Percentiles rank a stretch among this genome's conserved stretches.
These are phyloP conservation scores for Anableps anableps DNA, from an alignment of 2,797 vertebrate species.

Conservation along the genomic window DNA sequence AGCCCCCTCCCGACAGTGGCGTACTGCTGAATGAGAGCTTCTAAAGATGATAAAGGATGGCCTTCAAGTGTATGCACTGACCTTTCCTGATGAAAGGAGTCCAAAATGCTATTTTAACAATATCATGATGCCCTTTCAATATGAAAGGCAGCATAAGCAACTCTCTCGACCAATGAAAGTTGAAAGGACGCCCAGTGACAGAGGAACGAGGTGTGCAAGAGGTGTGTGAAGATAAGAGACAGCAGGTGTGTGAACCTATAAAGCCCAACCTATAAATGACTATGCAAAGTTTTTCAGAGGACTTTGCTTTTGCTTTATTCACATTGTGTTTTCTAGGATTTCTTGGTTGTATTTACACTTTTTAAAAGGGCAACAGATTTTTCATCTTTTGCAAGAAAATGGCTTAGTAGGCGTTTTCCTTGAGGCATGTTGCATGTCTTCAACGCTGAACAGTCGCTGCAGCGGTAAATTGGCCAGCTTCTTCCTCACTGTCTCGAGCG, in stretches of 20 bases:
- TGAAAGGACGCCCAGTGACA: conserved; percentile 49
- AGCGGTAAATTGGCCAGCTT: neutral
- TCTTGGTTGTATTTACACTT: neutral
- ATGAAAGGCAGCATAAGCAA: conserved; percentile 77
- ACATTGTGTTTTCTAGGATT: neutral
- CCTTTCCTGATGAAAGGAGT: conserved; percentile 84
- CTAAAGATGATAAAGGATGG: conserved; percentile 74
- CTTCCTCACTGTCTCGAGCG: too few species aligned
- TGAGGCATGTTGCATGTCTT: neutral
- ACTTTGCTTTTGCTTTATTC: neutral
- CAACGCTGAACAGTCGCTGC: neutral
- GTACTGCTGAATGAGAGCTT: conserved; percentile 67
- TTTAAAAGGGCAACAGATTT: neutral
- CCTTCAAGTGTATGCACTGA: conserved; percentile 82
- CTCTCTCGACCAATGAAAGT: conserved; percentile 62
- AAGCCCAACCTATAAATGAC: conserved; percentile 39
- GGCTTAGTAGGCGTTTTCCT: neutral
- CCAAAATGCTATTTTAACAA: conserved; percentile 85
- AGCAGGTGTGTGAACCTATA: conserved; percentile 27
- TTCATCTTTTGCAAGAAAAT: neutral
- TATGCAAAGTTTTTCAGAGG: neutral
- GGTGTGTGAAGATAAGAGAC: conserved; percentile 33
- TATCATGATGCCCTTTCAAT: conserved; percentile 83
- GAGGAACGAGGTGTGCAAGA: conserved; percentile 29
- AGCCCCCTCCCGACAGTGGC: conserved; percentile 68